These are phyloP conservation scores for Eurois occulta DNA, from an alignment of 2,888 invertebrate genomes.

Conservation along the genomic window DNA sequence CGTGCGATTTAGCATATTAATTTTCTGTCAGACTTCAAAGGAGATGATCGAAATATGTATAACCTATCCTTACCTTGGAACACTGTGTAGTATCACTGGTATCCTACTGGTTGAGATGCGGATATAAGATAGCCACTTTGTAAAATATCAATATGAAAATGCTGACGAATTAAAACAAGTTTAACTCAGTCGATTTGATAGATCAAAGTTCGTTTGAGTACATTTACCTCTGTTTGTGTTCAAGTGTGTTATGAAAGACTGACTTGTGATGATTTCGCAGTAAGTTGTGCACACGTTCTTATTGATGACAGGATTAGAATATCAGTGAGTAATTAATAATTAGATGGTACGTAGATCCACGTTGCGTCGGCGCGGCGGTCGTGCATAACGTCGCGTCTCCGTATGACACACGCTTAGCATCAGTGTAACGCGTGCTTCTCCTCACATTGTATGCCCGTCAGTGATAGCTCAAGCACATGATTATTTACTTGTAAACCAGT, in stretches of 20 bases:
- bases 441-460: conserved; percentile 38
- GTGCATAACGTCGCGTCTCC: conserved; percentile 50
- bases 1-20: not conserved
- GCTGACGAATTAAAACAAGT: conserved; percentile 23
- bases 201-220: conserved; percentile 57
- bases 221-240: conserved; percentile 46
- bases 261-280: conserved; percentile 46
- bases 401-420: conserved; percentile 52
- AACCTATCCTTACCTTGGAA: not conserved
- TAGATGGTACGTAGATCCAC: conserved; percentile 33
- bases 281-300: conserved; percentile 21
- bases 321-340: conserved; percentile 39
- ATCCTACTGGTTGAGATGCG: conserved; percentile 27
- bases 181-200: conserved; percentile 32
- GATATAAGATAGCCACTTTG: not conserved
- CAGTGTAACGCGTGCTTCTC: conserved; percentile 46
- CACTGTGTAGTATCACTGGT: conserved; percentile 1
- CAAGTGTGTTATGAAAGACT: conserved; percentile 1
- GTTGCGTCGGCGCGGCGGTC: conserved; percentile 43
- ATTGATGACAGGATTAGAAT: conserved; percentile 51
- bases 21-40: conserved; percentile 5
- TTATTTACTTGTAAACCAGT: conserved; percentile 30
- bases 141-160: conserved; percentile 16
- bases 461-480: conserved; percentile 37
- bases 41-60: not conserved